Base-by-base conservation (phyloP, 2,888 invertebrate species). In the Oscheius sp. region DNA sequence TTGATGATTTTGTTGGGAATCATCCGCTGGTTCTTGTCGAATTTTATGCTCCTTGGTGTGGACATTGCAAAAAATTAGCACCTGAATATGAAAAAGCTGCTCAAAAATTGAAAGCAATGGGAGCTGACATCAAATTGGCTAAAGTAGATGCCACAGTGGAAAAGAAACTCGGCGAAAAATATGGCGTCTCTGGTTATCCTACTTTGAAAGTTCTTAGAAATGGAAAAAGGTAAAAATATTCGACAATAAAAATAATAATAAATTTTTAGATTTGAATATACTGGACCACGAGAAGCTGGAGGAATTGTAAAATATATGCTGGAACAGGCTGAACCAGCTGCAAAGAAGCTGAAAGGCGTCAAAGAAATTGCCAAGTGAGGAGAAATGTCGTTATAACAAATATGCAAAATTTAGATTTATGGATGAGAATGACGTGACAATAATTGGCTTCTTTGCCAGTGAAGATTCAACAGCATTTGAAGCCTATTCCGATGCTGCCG, bases 21-120 rank as follows among this genome's bases (percentile, higher is more conserved):
- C 88, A 90, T 69, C 89, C 89, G 18, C 85, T 90, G 18, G 89
- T 90, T 2, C 88, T 92, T 18, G 91, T 92, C 6, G 90, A 91
- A 79, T 92, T 92, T 84, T 92, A 91, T 87, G 91, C 91, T 29
- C 91, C 91, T n/a, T 91, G 91, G 90, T 90, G 90, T 87, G 90
- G 90, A 43, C 90, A 90, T 78, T 90, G 90, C 83, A 90, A 90
- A 78, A 85, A 89, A 77, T 86, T 91, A 70, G 90, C 90, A 46
- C 91, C 91, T 12, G 90, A 91, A 70, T 91, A 89, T 81, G 91
- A 91, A 79, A 90, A 89, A 75, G 91, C 91, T 41, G 91, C 91
- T 1, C 86, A 89, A 75, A 81, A 84, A 45, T 73, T 86, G 71
- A 82, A 82, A 70, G 77, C 77, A 25, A 69, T 74, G 61, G 78